Evolutionary conservation across 2,113 vertebrate genomes (phyloP), one percentile per base, ranked within the genome.

Genomic region (Hippopotamus amphibius): DNA sequence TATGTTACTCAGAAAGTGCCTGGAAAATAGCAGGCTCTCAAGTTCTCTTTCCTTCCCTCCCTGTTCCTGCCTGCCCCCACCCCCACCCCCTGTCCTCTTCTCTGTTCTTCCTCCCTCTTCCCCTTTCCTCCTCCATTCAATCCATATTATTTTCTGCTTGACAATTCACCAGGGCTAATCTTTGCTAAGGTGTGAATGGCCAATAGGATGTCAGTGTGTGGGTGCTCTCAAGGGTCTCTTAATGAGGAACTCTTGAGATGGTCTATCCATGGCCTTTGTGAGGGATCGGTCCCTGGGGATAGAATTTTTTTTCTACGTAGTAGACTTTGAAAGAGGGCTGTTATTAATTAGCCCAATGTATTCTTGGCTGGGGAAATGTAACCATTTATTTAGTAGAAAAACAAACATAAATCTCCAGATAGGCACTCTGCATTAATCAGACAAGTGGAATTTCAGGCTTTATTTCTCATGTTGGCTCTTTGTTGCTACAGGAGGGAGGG

Each of bases 361-460:
- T 96, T 97, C 93, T 98, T 97, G 97, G 97, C 97, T 97, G 83
- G 86, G 80, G 97, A 98, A 97, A 97, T 96, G 80, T 95, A 96
- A 96, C 96, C 97, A 97, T 98, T 95, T 97, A 95, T 97, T 97
- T 97, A 96, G 92, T 97, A 97, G 93, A 95, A 98, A 97, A 98
- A 97, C 97, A 97, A 97, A 97, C 93, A 97, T 97, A 96, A 98
- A 98, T 98, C 97, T 97, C 93, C 74, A 92, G 93, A 95, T 96
- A 97, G 97, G 74, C 97, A 89, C 89, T 97, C 28, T 41, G 93
- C 93, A 97, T 98, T 98, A 96, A 97, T 97, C 97, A 97, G 97
- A 97, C 97, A 93, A 97, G 97, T 97, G 97, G 97, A 97, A 97
- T 97, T 96, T 93, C 92, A 53, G 95, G 93, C 96, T 93, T 93